Base-by-base conservation (phyloP, 2,888 invertebrate species). In the Tillus elongatus region DNA sequence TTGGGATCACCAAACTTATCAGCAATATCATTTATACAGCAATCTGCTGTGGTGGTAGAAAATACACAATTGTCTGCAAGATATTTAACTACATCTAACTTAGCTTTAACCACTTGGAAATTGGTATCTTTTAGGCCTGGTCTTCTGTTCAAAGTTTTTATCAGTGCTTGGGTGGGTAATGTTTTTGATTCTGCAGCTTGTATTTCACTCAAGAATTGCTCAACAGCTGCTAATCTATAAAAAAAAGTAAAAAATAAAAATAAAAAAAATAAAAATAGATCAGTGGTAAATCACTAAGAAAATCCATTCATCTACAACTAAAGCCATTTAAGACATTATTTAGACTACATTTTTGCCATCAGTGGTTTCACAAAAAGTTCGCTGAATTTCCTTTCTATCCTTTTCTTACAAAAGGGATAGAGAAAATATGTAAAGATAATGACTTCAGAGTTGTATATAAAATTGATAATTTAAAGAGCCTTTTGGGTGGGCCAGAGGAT, bases 51-150 rank as follows among this genome's bases (percentile, higher is more conserved):
- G 0, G 75, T 79, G 14, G 73, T 73, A 1, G 85, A 77, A 44
- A 87, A 72, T 0, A 77, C 71, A 51, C 79, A 78, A 54, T 79
- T 82, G 60, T 86, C 83, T 0, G 86, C 84, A 13, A 92, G 69
- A 46, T 76, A 73, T 47, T 82, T 82, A 38, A 91, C 73, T 8
- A 82, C 74, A 49, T 92, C 91, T 10, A 93, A 63, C 47, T 85
- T 77, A 0, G 81, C 71, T 59, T 90, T 91, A 33, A 91, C 64
- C 9, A 90, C 91, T 71, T 92, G 91, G 44, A 92, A 88, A 61
- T 93, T 92, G 40, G 84, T 91, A 56, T 93, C 93, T 59, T 88
- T 81, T 1, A 82, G 62, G 1, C 93, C 93, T 0, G 92, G 92
- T 57, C 91, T 92, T 54, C 77, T 84, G 46, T 77, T 78, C 10